These are phyloP conservation scores for Daboia siamensis DNA, from an alignment of 2,113 vertebrate species.

Conservation along the genomic window DNA sequence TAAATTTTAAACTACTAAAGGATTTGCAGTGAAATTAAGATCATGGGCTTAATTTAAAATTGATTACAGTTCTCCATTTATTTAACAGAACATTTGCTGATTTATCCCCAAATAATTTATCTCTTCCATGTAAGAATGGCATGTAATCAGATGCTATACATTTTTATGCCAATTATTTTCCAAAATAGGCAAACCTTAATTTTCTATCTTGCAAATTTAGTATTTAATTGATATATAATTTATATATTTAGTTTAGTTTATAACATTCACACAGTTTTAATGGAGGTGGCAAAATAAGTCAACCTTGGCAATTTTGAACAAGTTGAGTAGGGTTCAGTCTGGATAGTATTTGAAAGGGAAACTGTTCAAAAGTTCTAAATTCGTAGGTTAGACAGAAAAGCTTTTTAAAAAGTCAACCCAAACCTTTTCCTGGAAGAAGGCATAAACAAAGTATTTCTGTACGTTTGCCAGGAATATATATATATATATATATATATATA, in stretches of 20 bases:
- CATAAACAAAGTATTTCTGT: background rate
- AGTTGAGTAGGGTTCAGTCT: background rate
- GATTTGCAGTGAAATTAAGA: background rate
- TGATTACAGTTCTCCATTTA: background rate
- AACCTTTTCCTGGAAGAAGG: background rate
- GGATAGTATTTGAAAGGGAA: background rate
- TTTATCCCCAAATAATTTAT: background rate
- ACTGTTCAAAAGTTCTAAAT: background rate
- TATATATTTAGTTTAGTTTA: background rate
- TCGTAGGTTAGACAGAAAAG: background rate
- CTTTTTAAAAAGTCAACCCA: background rate
- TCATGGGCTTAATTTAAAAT: background rate
- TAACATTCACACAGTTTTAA: background rate
- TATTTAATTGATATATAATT: background rate
- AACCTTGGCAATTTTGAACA: background rate
- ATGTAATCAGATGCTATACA: background rate
- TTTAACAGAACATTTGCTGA: background rate
- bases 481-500: no score
- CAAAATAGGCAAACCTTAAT: background rate
- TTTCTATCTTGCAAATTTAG: background rate
- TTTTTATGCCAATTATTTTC: background rate
- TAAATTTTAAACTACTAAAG: background rate
- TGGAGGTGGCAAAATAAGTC: background rate
- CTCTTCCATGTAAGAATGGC: background rate
- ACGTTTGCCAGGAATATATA: background rate